Percentiles rank a stretch among this genome's conserved stretches.
phyloP scores from a whole-genome alignment of 2,888 invertebrate species.

The Nebria salina region DNA sequence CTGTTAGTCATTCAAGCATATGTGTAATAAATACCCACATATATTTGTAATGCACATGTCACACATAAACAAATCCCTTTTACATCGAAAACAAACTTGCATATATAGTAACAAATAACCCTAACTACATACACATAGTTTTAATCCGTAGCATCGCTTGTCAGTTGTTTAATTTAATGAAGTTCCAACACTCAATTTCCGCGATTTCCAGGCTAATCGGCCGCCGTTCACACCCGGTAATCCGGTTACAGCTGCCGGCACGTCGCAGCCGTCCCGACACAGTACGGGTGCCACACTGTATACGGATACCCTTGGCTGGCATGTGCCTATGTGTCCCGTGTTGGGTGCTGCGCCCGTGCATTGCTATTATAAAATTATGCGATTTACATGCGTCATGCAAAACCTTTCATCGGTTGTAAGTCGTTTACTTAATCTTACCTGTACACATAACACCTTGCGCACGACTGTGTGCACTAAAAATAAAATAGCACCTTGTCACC shows the following conservation, averaged over 20 bases:
- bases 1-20: too few species aligned
- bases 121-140: background rate
- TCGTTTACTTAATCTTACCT: background rate
- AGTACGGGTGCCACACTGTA: background rate
- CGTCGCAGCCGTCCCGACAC: conserved; percentile 4
- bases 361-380: conserved; percentile 9
- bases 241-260: conserved; percentile 26
- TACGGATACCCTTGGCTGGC: background rate
- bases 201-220: conserved; percentile 43
- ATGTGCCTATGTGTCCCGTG: background rate
- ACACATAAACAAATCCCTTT: too few species aligned
- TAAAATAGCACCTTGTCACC: background rate
- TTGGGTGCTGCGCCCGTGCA: background rate
- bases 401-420: background rate
- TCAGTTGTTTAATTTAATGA: conserved; percentile 41
- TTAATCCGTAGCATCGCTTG: background rate
- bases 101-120: background rate
- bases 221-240: conserved; percentile 41
- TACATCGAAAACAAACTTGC: too few species aligned
- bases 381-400: conserved; percentile 23
- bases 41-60: too few species aligned
- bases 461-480: background rate
- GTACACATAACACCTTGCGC: background rate
- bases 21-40: too few species aligned
- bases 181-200: conserved; percentile 39